Evolutionary conservation across 1,140 invertebrate species (phyloP).

Genomic region (Globodera ellingtonae): DNA sequence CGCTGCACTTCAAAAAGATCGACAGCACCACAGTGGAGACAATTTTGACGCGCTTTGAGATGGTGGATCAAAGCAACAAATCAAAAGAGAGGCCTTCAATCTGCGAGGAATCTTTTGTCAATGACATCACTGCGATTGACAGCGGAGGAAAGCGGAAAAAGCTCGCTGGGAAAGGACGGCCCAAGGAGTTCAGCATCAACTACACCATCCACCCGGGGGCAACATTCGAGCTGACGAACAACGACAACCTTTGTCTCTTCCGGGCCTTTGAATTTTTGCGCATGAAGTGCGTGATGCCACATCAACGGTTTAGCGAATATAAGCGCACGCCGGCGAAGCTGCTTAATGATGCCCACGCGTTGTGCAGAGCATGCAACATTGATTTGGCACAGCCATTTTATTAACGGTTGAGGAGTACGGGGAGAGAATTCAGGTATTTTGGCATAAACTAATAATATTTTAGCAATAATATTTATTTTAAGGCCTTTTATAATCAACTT

Average conservation of each 20-base stretch:
- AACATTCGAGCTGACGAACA: not conserved
- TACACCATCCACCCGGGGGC: not conserved
- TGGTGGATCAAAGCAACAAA: not conserved
- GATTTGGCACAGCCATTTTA: not conserved
- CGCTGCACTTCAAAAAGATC: not conserved
- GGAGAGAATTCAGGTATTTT: not conserved
- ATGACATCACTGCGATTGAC: not conserved
- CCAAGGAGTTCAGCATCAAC: not conserved
- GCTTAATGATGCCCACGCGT: not conserved
- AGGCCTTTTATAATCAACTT: not conserved
- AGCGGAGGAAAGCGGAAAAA: not conserved
- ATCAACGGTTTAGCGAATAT: not conserved
- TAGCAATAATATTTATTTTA: not conserved
- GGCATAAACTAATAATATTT: not conserved
- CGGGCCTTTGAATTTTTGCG: not conserved
- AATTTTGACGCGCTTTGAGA: not conserved
- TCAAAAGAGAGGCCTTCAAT: not conserved
- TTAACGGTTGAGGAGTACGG: not conserved
- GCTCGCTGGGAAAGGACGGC: not conserved
- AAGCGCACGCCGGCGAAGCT: not conserved
- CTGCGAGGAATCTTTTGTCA: not conserved
- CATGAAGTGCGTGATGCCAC: not conserved
- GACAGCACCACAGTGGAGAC: not conserved
- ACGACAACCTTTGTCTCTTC: not conserved
- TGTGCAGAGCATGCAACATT: not conserved